phyloP scores from a whole-genome alignment of 2,888 invertebrate genomes.

The Muscina levida region DNA sequence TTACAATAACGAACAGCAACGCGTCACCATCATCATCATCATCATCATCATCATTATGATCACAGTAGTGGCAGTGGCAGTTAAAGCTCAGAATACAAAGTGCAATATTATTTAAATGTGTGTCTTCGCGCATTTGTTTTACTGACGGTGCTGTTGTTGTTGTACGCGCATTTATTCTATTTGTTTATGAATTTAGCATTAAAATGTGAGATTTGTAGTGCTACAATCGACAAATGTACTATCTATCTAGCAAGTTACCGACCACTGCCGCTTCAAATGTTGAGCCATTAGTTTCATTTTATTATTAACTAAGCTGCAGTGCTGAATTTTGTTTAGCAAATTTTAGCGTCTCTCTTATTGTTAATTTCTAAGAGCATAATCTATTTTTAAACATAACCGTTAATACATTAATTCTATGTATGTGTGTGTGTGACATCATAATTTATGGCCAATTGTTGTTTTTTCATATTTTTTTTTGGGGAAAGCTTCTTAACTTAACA shows the following conservation, averaged over 20 bases:
- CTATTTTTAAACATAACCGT: neutral
- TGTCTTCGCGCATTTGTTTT: neutral
- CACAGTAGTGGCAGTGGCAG: neutral
- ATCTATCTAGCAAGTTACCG: too few relatives aligned
- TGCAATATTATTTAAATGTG: conserved; percentile 33
- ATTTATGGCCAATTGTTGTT: neutral
- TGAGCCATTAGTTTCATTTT: too few relatives aligned
- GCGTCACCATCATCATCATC: too few relatives aligned
- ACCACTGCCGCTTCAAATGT: too few relatives aligned
- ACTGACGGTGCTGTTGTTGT: neutral
- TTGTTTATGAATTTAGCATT: conserved; percentile 38
- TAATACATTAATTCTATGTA: conserved; percentile 8
- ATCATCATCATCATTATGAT: too few relatives aligned
- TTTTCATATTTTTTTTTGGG: neutral
- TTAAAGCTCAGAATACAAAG: conserved; percentile 36
- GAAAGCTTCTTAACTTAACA: neutral
- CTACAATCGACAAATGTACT: neutral
- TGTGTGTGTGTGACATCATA: neutral
- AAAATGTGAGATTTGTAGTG: conserved; percentile 12
- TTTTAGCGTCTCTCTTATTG: too few relatives aligned
- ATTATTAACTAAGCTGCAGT: too few relatives aligned
- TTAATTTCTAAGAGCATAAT: too few relatives aligned
- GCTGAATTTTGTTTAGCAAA: too few relatives aligned
- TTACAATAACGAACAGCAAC: too few relatives aligned
- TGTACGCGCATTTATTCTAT: neutral